phyloP scores from a whole-genome alignment of 2,888 invertebrate genomes.

The Brachypterus glaber region DNA sequence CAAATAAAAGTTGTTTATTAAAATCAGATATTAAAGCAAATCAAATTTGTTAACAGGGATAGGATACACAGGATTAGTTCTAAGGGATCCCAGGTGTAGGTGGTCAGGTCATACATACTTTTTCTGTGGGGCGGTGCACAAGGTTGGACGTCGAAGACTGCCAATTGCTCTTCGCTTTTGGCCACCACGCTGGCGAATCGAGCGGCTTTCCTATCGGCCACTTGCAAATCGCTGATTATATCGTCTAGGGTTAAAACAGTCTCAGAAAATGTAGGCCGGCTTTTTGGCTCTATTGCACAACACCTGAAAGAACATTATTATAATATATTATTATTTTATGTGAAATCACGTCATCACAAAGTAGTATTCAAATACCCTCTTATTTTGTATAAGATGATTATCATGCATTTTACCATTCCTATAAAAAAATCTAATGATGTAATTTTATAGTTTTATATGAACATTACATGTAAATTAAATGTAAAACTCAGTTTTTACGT shows the following conservation, averaged over 20 bases:
- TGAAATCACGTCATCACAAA: too few relatives aligned
- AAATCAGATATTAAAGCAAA: too few relatives aligned
- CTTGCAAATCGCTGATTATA: constrained; percentile 42
- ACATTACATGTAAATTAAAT: too few relatives aligned
- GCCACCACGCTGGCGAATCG: constrained; percentile 35
- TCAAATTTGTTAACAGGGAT: too few relatives aligned
- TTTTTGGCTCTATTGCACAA: constrained; percentile 60
- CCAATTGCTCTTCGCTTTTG: constrained; percentile 43
- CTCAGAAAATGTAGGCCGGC: constrained; percentile 79
- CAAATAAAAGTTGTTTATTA: too few relatives aligned
- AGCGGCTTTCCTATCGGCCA: constrained; percentile 29
- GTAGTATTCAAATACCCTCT: too few relatives aligned
- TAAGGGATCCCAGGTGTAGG: not conserved
- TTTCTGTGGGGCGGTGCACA: constrained; percentile 35
- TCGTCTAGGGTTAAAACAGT: constrained; percentile 58
- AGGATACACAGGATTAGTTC: not conserved
- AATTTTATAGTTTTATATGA: too few relatives aligned
- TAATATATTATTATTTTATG: too few relatives aligned
- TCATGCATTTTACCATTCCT: too few relatives aligned
- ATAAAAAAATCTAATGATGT: too few relatives aligned
- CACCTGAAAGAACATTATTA: constrained; percentile 29
- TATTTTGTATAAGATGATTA: too few relatives aligned
- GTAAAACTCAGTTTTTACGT: too few relatives aligned
- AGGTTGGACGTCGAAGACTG: constrained; percentile 29
- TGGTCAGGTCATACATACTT: constrained; percentile 25